Base-by-base conservation (phyloP, 2,113 vertebrate genomes). In the Myotis yumanensis region DNA sequence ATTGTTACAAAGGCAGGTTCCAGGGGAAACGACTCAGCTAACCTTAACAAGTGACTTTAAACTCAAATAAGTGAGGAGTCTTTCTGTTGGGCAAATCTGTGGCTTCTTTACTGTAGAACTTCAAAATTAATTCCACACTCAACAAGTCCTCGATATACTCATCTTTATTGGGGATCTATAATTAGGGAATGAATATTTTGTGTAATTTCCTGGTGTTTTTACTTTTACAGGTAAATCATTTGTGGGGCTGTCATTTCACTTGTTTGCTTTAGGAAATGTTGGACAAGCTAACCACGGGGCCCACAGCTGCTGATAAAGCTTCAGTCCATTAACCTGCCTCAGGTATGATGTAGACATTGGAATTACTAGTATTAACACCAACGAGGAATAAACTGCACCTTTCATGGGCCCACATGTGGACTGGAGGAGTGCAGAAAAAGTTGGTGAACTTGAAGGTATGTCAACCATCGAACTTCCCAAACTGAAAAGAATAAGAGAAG, bases 321-420 rank as follows among this genome's bases (percentile, higher is more conserved):
- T 30, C 18, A 0, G 22, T 17, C 73, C 40, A 16, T 32, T 2
- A 32, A 40, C 30, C 11, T 11, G 28, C 11, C 11, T 81, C 64
- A 20, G 30, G 16, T 23, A 25, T 4, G 28, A 18, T 6, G 7
- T 9, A 22, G 20, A 32, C 0, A 7, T n/a, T 16, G 0, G 20
- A 11, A 28, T 46, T 37, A 40, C 9, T 1, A 28, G 46, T 46
- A 59, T 59, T 62, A 66, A 52, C 48, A 35, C 28, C 8, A 40
- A 23, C 14, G 11, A n/a, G 8, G 35, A 83, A 52, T 30, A 51
- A 35, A 54, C 30, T 52, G 28, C 1, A 8, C 17, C 43, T 46
- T 12, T 22, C 22, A 83, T 0, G 16, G 37, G 57, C 37, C 68
- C 22, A 51, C 30, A 25, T 48, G 48, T 3, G 35, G 35, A 54